Conservation (phyloP, 2,888 invertebrate species). For the Caenorhabditis doughertyi region DNA sequence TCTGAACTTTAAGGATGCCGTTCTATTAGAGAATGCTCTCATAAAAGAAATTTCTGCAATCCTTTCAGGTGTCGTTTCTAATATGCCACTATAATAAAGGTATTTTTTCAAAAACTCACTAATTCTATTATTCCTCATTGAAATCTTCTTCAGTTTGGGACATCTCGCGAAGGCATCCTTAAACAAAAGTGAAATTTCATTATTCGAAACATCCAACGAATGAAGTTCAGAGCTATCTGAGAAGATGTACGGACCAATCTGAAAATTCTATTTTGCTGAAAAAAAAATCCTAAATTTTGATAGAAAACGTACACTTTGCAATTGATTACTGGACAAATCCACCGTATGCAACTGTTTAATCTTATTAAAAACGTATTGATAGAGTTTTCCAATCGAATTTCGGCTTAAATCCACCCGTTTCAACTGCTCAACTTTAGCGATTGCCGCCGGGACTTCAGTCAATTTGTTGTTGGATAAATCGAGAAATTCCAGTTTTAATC, state of each 20-base stretch:
- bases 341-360: conserved; percentile 72
- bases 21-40: too few relatives aligned
- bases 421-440: conserved; percentile 72
- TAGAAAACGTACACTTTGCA: conserved; percentile 66
- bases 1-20: too few relatives aligned
- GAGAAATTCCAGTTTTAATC: conserved; percentile 60
- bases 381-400: conserved; percentile 76
- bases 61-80: too few relatives aligned
- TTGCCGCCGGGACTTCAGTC: conserved; percentile 76
- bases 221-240: conserved; percentile 75
- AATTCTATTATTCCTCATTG: conserved; percentile 76
- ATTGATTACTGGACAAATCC: conserved; percentile 73
- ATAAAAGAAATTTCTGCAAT: too few relatives aligned
- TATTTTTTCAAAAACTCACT: conserved; percentile 83
- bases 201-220: conserved; percentile 72
- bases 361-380: conserved; percentile 77
- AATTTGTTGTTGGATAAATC: conserved; percentile 73
- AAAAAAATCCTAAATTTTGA: background rate
- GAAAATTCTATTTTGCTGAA: conserved; percentile 27
- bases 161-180: conserved; percentile 77
- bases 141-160: conserved; percentile 73
- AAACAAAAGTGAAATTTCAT: conserved; percentile 73
- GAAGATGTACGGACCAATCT: conserved; percentile 78
- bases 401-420: conserved; percentile 74
- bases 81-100: background rate